Percentiles rank a stretch among this genome's conserved stretches.
These are phyloP conservation scores for Gymnobelideus leadbeateri DNA, from an alignment of 2,113 vertebrate species.

Conservation along the genomic window DNA sequence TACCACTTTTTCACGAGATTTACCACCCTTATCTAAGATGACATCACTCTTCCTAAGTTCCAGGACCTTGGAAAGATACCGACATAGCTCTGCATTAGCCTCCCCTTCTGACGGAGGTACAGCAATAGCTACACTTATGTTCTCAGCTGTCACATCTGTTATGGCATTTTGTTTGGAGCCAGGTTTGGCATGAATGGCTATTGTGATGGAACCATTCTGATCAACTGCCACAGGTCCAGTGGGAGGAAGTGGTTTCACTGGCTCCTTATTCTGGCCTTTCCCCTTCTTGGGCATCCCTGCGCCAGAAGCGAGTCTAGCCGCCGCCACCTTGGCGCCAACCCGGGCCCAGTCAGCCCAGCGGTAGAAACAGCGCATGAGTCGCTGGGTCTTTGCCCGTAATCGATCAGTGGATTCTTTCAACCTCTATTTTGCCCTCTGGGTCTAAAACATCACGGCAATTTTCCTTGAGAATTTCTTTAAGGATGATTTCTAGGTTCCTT, in stretches of 20 bases:
- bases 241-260: constrained; percentile 37
- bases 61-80: constrained; percentile 92
- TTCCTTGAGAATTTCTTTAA: too few species aligned
- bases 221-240: constrained; percentile 84
- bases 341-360: not conserved
- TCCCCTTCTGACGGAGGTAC: constrained; percentile 94
- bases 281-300: constrained; percentile 75
- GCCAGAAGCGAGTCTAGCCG: not conserved
- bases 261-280: constrained; percentile 70
- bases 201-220: constrained; percentile 84
- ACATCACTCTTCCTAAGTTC: constrained; percentile 91
- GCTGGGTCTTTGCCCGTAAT: accelerated
- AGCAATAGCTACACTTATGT: constrained; percentile 91
- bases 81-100: constrained; percentile 93
- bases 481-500: too few species aligned
- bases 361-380: accelerated
- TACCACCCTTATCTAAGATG: constrained; percentile 93
- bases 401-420: too few species aligned
- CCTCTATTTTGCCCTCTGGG: too few species aligned
- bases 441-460: too few species aligned
- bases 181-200: constrained; percentile 91
- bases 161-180: constrained; percentile 88
- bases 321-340: accelerated
- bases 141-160: constrained; percentile 90
- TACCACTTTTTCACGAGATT: constrained; percentile 94